Evolutionary conservation across 2,797 vertebrate species (phyloP).

Genomic region (Acanthiza pusilla): DNA sequence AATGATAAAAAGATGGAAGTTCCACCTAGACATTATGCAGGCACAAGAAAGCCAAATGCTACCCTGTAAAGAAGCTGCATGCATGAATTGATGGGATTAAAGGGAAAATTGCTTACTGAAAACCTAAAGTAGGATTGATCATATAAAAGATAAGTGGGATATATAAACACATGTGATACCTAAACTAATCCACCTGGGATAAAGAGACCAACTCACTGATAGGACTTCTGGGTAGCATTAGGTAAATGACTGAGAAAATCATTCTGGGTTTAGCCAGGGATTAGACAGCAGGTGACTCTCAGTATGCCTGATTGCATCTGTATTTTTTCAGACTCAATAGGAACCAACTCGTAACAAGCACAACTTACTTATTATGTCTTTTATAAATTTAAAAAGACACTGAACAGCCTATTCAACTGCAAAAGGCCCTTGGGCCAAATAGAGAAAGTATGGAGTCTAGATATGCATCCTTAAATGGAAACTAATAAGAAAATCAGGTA

Average conservation of each 20-base stretch:
- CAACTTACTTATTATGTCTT: background rate
- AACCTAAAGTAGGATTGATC: background rate
- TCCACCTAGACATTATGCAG: background rate
- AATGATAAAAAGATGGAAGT: background rate
- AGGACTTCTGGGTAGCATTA: background rate
- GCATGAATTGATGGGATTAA: background rate
- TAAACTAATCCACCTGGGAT: slow-evolving; percentile 13
- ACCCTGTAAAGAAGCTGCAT: background rate
- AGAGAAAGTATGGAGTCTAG: background rate
- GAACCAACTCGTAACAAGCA: background rate
- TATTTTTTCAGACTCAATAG: background rate
- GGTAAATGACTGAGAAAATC: background rate
- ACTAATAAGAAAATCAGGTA: background rate
- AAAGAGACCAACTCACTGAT: background rate
- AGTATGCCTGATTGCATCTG: background rate
- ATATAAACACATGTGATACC: background rate
- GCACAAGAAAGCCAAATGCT: background rate
- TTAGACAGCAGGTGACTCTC: background rate
- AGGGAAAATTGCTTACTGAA: background rate
- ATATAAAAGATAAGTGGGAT: background rate
- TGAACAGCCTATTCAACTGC: background rate
- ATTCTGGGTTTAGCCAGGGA: background rate
- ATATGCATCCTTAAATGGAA: background rate
- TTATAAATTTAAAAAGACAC: background rate
- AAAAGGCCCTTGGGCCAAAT: background rate